Evolutionary conservation across 2,888 invertebrate genomes (phyloP), one percentile per base, ranked within the genome.

Genomic region (Eristalis pertinax): DNA sequence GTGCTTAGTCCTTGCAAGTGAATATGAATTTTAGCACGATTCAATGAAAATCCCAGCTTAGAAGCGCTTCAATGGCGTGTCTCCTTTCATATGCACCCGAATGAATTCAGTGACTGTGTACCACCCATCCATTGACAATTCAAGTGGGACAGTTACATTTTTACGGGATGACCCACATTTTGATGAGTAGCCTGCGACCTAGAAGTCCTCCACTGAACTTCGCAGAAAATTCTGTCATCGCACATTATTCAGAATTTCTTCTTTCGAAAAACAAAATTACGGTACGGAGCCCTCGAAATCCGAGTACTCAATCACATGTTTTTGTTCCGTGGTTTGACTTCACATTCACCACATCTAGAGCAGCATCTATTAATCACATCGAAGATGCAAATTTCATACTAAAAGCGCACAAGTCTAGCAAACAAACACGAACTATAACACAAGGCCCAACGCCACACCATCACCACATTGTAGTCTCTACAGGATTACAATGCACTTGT

Each of bases 401-500:
- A n/a, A n/a, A 29, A 2, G 1, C 35, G 11, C 35, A 10, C 35
- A 35, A 35, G 35, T 8, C 8, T 11, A 11, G 1, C 11, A 35
- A 35, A 35, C 8, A 35, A 35, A 35, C n/a, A n/a, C n/a, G 11
- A 35, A 35, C 0, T 4, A 5, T 29, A 29, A 29, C 29, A 29
- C 29, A 29, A 29, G 29, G 8, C 1, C 32, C 32, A 10, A 3
- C 32, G 32, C 32, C 32, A 32, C 35, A 38, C 26, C 26, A 5
- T n/a, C 50, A 19, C 19, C 19, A n/a, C 43, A 43, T 7, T 7
- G 1, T 70, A 35, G 56, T 62, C 19, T 63, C 50, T 32, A 32
- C 50, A 32, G 56, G 77, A 69, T 77, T 63, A 77, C 76, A 69
- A 56, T 77, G 76, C 62, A 69, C 65, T 69, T 26, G 32, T 41